These are phyloP conservation scores for Mustela nigripes DNA, from an alignment of 2,113 vertebrate species.

Conservation along the genomic window DNA sequence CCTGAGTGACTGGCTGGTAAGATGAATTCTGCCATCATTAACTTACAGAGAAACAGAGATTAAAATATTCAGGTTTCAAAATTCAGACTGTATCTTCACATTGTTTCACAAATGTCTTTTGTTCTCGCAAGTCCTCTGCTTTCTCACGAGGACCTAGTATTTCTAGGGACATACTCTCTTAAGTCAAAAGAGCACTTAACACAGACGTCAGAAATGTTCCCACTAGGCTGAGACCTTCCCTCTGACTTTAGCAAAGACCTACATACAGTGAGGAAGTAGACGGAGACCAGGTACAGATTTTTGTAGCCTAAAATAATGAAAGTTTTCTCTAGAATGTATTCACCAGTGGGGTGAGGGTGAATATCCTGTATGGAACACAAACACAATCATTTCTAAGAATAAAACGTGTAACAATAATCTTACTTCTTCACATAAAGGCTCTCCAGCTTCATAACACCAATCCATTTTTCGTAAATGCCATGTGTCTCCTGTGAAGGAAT, in stretches of 20 bases:
- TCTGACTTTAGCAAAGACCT: background rate
- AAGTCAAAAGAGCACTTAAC: background rate
- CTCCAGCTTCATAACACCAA: constrained; percentile 95
- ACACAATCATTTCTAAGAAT: background rate
- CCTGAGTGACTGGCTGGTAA: background rate
- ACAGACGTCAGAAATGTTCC: background rate
- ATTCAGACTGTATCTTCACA: background rate
- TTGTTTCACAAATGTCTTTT: background rate
- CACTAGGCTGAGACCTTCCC: background rate
- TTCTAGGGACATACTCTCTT: background rate
- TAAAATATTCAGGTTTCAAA: background rate
- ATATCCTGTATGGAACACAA: background rate
- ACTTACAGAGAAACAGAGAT: constrained; percentile 13
- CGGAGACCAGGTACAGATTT: background rate
- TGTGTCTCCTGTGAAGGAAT: constrained; percentile 80
- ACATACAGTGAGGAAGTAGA: background rate
- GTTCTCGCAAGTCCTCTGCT: background rate
- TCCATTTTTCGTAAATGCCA: constrained; percentile 95
- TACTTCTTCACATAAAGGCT: constrained; percentile 92
- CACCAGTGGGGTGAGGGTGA: background rate
- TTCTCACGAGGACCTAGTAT: background rate
- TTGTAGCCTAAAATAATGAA: background rate
- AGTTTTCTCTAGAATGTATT: background rate
- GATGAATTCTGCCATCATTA: background rate
- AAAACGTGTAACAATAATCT: background rate